phyloP scores from a whole-genome alignment of 2,113 vertebrate species.

The Cavia aperea region DNA sequence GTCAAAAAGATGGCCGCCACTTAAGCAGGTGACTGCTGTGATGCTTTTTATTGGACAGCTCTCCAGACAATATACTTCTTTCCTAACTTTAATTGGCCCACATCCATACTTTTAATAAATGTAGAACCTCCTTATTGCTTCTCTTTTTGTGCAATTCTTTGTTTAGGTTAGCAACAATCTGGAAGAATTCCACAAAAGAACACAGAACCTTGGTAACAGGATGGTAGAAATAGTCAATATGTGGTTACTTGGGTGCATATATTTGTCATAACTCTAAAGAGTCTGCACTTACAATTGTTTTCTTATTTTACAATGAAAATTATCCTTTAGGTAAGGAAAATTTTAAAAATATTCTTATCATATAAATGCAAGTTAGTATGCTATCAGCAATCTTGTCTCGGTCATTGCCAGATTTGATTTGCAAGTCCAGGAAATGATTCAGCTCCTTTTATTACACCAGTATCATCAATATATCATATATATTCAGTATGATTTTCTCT shows the following conservation, averaged over 20 bases:
- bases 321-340: not conserved
- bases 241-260: not conserved
- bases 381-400: fast-evolving
- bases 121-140: not conserved
- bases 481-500: not conserved
- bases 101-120: not conserved
- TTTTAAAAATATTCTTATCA: not conserved
- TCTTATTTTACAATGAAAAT: not conserved
- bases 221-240: not conserved
- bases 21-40: not conserved
- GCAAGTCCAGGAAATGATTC: not conserved
- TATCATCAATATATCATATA: not conserved
- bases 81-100: not conserved
- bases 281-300: not conserved
- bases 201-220: not conserved
- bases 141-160: not conserved
- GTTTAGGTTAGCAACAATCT: not conserved
- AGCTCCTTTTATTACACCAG: not conserved
- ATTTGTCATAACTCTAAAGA: not conserved
- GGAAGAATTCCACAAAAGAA: not conserved
- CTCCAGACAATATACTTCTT: not conserved
- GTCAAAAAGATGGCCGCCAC: not conserved
- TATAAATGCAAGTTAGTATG: not conserved
- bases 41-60: not conserved
- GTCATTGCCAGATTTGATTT: not conserved